Percentiles rank a stretch among this genome's conserved stretches.
Conservation (phyloP, 2,888 invertebrate species). For the Dinocampus coccinellae region DNA sequence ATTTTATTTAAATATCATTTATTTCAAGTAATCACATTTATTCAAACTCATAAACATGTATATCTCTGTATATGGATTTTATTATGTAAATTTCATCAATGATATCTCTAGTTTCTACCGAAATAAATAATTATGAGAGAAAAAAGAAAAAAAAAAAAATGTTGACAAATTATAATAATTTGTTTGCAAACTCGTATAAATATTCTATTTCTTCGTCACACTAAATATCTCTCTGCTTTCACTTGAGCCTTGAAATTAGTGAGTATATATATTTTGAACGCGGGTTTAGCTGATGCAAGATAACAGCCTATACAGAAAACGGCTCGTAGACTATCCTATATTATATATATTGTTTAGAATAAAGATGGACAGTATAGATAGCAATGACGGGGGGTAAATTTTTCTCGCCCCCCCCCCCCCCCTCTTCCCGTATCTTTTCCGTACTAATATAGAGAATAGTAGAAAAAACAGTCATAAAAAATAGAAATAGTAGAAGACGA, state of each 20-base stretch:
- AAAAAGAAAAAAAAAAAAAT: neutral
- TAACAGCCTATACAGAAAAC: conserved; percentile 53
- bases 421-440: too few species aligned
- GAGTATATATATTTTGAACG: conserved; percentile 42
- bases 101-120: too few species aligned
- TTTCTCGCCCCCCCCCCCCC: too few species aligned
- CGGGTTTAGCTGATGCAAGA: conserved; percentile 57
- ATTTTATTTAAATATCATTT: too few species aligned
- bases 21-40: too few species aligned
- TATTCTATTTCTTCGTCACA: neutral
- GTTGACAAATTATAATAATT: neutral
- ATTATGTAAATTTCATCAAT: too few species aligned
- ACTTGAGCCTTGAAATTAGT: conserved; percentile 59
- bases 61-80: too few species aligned
- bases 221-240: conserved; percentile 1
- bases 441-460: neutral
- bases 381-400: neutral
- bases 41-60: too few species aligned
- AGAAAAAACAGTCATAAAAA: neutral
- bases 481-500: neutral
- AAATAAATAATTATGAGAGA: neutral
- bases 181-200: conserved; percentile 1
- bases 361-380: conserved; percentile 43
- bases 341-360: neutral
- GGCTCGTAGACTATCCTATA: conserved; percentile 56